A percentile compares a stretch with the other conserved stretches of the same genome.
Conservation (phyloP, 1,140 invertebrate species). For the Tenebrio molitor region DNA sequence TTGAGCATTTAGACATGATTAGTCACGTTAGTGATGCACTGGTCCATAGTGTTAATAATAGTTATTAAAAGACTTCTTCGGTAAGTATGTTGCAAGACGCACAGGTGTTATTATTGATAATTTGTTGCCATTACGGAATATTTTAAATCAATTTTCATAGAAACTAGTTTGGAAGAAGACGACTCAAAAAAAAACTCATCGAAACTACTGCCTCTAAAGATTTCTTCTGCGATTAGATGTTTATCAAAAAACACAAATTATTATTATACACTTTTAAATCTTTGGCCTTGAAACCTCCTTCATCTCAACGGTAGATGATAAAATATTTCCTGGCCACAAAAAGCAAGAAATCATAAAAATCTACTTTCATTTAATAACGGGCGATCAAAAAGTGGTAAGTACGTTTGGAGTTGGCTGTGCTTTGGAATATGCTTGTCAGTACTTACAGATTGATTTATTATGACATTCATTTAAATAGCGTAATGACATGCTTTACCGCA, state of each 20-base stretch:
- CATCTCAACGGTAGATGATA: too few species aligned
- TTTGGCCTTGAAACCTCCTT: background rate
- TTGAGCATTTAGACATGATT: slow-evolving; percentile 39
- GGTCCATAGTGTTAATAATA: slow-evolving; percentile 10
- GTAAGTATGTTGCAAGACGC: slow-evolving; percentile 23
- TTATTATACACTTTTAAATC: background rate
- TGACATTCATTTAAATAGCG: too few species aligned
- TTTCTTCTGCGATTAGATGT: background rate
- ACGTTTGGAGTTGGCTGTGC: too few species aligned
- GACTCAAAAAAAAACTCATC: background rate
- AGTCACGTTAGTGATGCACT: slow-evolving; percentile 29
- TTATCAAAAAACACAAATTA: slow-evolving; percentile 21
- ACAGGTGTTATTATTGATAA: slow-evolving; percentile 35
- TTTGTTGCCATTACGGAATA: slow-evolving; percentile 34
- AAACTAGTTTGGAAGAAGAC: slow-evolving; percentile 8
- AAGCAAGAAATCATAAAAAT: too few species aligned
- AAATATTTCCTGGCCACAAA: too few species aligned
- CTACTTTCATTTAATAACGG: too few species aligned
- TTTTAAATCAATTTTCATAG: slow-evolving; percentile 33
- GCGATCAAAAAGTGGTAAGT: too few species aligned
- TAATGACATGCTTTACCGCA: too few species aligned
- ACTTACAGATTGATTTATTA: too few species aligned
- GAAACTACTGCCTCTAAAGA: slow-evolving; percentile 6
- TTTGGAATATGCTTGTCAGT: too few species aligned
- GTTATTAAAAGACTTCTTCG: slow-evolving; percentile 39